Evolutionary conservation across 2,888 invertebrate genomes (phyloP).

Genomic region (Hydrotaea diabolus): DNA sequence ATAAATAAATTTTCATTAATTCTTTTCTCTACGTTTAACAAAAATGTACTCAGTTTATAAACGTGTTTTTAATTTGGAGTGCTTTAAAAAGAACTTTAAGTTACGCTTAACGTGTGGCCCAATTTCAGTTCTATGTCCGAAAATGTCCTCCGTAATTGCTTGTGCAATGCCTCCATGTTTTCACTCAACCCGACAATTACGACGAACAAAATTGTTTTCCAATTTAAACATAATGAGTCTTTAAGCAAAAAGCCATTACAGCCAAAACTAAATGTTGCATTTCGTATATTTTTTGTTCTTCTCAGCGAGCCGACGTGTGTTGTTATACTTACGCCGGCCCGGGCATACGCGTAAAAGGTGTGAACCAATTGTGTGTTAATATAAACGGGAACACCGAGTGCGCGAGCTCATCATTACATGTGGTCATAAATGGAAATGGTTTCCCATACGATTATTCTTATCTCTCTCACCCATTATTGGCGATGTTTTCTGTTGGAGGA

Average conservation of each 20-base stretch:
- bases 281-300: not conserved
- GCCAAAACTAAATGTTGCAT: not conserved
- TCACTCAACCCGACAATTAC: not conserved
- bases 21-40: too few species aligned
- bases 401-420: conserved; percentile 22
- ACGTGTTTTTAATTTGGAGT: too few species aligned
- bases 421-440: conserved; percentile 31
- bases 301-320: not conserved
- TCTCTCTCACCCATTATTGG: too few species aligned
- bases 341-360: conserved; percentile 58
- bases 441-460: conserved; percentile 22
- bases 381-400: conserved; percentile 13
- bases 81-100: too few species aligned
- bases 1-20: too few species aligned
- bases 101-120: not conserved
- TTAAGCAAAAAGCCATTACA: not conserved
- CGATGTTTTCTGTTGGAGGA: not conserved
- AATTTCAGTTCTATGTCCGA: not conserved
- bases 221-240: conserved; percentile 10
- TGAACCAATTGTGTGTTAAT: conserved; percentile 39
- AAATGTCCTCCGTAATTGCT: not conserved
- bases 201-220: conserved; percentile 7
- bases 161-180: not conserved
- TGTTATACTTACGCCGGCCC: not conserved
- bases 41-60: too few species aligned